Percentiles rank a stretch among this genome's conserved stretches.
These are phyloP conservation scores for Megaceryle maxima DNA, from an alignment of 2,113 vertebrate genomes.

Conservation along the genomic window DNA sequence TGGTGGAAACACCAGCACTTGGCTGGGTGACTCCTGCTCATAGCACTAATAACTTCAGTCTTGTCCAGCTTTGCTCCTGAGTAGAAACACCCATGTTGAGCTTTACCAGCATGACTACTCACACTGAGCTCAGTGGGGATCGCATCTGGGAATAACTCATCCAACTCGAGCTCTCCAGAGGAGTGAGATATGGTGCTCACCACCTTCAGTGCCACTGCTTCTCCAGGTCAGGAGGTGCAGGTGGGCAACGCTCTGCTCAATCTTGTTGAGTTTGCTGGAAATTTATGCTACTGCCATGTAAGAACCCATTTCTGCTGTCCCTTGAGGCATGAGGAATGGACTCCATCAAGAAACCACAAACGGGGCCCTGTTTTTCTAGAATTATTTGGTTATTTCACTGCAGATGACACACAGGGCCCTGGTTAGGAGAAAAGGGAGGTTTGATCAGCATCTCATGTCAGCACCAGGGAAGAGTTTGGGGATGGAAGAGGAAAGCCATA, in stretches of 20 bases:
- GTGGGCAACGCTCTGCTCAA: background rate
- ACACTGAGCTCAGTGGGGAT: background rate
- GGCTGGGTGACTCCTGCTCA: fast-evolving
- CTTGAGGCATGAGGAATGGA: background rate
- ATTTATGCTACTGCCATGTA: background rate
- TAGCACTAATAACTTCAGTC: background rate
- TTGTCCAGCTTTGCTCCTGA: background rate
- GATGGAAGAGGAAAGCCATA: background rate
- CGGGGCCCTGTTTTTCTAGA: fast-evolving
- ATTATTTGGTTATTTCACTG: background rate
- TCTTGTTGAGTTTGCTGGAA: background rate
- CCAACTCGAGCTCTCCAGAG: background rate
- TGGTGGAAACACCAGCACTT: background rate
- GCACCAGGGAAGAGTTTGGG: background rate
- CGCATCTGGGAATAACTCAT: background rate
- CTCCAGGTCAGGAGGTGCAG: fast-evolving
- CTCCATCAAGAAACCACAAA: background rate
- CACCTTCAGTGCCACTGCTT: background rate
- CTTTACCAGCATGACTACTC: fast-evolving
- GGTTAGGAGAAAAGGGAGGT: background rate
- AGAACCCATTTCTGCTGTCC: background rate
- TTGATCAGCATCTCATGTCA: background rate
- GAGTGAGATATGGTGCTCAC: background rate
- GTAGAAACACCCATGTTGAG: fast-evolving
- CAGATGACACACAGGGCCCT: background rate